Conservation (phyloP, 2,888 invertebrate species). For the Aporophyla lueneburgensis region DNA sequence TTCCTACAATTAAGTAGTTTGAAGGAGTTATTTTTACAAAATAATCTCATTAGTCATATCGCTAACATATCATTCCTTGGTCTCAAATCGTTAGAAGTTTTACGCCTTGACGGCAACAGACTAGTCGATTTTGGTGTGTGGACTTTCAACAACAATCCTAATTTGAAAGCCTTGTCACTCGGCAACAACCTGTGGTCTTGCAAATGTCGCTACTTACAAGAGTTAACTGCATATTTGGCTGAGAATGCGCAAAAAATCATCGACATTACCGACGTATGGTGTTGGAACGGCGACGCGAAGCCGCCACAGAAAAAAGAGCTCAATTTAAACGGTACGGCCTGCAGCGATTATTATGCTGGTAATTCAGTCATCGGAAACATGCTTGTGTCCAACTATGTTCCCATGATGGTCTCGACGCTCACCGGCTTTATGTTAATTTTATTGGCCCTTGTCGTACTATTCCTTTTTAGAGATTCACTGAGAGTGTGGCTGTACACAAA, state of each 20-base stretch:
- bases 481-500: slow-evolving; percentile 97
- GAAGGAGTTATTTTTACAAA: slow-evolving; percentile 96
- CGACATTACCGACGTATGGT: slow-evolving; percentile 95
- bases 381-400: slow-evolving; percentile 96
- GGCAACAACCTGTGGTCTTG: slow-evolving; percentile 97
- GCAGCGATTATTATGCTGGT: slow-evolving; percentile 96
- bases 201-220: slow-evolving; percentile 96
- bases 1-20: slow-evolving; percentile 95
- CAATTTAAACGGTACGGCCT: slow-evolving; percentile 96
- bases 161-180: slow-evolving; percentile 94
- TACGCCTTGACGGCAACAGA: slow-evolving; percentile 96
- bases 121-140: slow-evolving; percentile 95
- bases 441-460: slow-evolving; percentile 94
- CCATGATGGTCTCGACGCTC: slow-evolving; percentile 95
- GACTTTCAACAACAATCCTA: slow-evolving; percentile 93
- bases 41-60: slow-evolving; percentile 95
- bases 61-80: slow-evolving; percentile 95
- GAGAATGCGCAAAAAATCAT: slow-evolving; percentile 95
- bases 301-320: slow-evolving; percentile 95
- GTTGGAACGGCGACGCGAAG: slow-evolving; percentile 94
- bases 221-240: slow-evolving; percentile 95
- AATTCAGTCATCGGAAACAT: slow-evolving; percentile 96
- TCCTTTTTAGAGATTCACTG: slow-evolving; percentile 96
- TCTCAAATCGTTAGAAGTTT: slow-evolving; percentile 94
- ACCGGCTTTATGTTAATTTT: slow-evolving; percentile 94